Evolutionary conservation across 2,113 vertebrate genomes (phyloP).

Genomic region (Entomyzon cyanotis): DNA sequence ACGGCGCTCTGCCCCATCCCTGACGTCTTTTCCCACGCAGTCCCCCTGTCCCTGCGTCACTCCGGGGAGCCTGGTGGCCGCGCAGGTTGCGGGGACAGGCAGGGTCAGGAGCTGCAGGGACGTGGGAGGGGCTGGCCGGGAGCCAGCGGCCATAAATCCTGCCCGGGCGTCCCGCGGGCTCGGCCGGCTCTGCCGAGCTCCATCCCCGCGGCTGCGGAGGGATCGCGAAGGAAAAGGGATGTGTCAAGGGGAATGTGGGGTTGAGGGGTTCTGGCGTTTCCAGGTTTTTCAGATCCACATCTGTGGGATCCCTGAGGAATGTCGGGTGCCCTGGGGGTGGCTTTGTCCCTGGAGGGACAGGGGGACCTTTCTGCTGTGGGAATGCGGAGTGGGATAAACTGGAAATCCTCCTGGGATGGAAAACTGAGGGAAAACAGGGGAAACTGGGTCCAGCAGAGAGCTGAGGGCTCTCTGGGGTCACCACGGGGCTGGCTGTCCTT

Average conservation of each 20-base stretch:
- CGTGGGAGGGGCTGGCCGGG: neutral
- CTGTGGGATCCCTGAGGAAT: neutral
- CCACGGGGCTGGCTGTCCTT: neutral
- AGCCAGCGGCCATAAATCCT: conserved; percentile 51
- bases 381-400: accelerated
- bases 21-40: conserved; percentile 61
- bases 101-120: neutral
- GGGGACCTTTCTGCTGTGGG: accelerated
- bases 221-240: neutral
- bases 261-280: accelerated
- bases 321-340: neutral
- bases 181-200: neutral
- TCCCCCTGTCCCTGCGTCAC: conserved; percentile 48
- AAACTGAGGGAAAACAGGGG: neutral
- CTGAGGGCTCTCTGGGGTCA: neutral
- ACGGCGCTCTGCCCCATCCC: neutral
- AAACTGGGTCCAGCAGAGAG: accelerated
- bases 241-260: accelerated
- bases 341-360: neutral
- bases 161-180: neutral
- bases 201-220: accelerated
- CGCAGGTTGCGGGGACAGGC: neutral
- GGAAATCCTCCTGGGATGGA: neutral
- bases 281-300: neutral
- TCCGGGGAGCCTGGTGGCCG: neutral